phyloP scores from a whole-genome alignment of 2,113 vertebrate genomes.

The Ciconia boyciana region DNA sequence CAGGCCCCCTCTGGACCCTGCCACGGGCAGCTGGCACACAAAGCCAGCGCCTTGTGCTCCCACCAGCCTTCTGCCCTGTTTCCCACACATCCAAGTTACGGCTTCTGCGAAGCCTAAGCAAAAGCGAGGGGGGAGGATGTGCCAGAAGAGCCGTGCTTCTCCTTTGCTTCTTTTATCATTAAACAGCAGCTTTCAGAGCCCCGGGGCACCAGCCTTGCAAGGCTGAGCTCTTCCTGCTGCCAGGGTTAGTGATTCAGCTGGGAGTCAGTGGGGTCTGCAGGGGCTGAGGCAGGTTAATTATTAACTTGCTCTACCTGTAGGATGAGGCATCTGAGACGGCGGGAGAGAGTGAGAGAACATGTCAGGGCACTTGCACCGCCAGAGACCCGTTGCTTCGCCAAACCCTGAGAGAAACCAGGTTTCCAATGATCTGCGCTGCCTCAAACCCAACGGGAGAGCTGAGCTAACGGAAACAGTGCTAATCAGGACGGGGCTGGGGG shows the following conservation, averaged over 20 bases:
- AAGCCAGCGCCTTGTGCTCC: background rate
- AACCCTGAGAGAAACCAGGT: background rate
- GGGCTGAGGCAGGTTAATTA: background rate
- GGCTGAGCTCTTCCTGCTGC: constrained; percentile 15
- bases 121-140: background rate
- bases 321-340: background rate
- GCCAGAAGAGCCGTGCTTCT: background rate
- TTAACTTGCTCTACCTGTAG: constrained; percentile 35
- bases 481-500: background rate
- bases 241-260: constrained; percentile 23
- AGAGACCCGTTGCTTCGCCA: background rate
- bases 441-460: background rate
- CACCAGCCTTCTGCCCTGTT: background rate
- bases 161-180: background rate
- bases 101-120: background rate
- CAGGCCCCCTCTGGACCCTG: background rate
- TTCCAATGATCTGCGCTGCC: rapidly evolving
- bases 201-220: background rate
- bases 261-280: constrained; percentile 29
- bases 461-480: background rate
- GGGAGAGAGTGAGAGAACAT: background rate
- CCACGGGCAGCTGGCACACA: rapidly evolving
- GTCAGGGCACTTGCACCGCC: background rate
- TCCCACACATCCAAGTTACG: background rate
- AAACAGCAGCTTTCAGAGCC: background rate